Evolutionary conservation across 2,797 vertebrate genomes (phyloP).

Genomic region (Microctenopoma lineatum): DNA sequence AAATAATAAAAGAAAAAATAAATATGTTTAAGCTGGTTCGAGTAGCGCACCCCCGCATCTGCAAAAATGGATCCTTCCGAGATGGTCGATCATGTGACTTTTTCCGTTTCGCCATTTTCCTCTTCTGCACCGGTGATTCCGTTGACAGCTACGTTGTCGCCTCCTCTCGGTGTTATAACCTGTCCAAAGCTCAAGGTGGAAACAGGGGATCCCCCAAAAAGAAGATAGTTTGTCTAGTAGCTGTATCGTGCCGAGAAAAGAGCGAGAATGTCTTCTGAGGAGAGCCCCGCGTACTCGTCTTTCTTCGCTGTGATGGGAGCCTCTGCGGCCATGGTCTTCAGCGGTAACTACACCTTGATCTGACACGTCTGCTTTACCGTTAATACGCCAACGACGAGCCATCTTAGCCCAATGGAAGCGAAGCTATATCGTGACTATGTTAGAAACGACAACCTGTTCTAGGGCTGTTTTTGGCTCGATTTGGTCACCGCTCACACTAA

Average conservation of each 20-base stretch:
- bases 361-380: slow-evolving; percentile 13
- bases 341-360: slow-evolving; percentile 86
- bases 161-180: slow-evolving; percentile 37
- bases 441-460: not conserved
- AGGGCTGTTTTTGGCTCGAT: not conserved
- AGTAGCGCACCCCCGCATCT: slow-evolving; percentile 54
- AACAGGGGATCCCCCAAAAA: slow-evolving; percentile 22
- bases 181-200: slow-evolving; percentile 40
- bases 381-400: not conserved
- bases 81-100: slow-evolving; percentile 82
- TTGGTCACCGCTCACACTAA: slow-evolving; percentile 43
- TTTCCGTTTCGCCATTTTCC: slow-evolving; percentile 95
- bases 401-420: too few relatives aligned
- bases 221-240: slow-evolving; percentile 34
- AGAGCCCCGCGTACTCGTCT: slow-evolving; percentile 89
- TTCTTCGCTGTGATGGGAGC: slow-evolving; percentile 99
- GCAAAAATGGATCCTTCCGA: slow-evolving; percentile 60
- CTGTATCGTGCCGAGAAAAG: slow-evolving; percentile 57
- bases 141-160: slow-evolving; percentile 44
- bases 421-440: accelerated
- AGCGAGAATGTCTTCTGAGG: slow-evolving; percentile 79
- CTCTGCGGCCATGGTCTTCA: slow-evolving; percentile 96
- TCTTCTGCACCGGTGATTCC: slow-evolving; percentile 86
- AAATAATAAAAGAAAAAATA: accelerated
- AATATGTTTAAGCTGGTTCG: not conserved